Evolutionary conservation across 92 coral and sea anemone species (phyloP).

Genomic region (Plumapathes pennacea): DNA sequence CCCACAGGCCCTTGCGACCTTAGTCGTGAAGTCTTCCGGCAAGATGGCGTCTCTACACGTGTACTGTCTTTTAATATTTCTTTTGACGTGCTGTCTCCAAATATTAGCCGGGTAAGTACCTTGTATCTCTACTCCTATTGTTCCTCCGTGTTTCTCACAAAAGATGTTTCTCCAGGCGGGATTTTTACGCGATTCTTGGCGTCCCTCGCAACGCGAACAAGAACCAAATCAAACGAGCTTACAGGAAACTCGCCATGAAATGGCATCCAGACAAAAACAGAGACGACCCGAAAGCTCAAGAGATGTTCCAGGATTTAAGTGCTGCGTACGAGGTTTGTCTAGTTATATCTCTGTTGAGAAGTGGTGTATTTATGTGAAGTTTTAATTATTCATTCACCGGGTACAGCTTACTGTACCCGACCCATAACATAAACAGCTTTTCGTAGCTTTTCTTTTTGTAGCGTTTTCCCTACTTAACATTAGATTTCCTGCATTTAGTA

Average conservation of each 20-base stretch:
- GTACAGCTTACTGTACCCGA: too few relatives aligned
- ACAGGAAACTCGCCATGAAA: slow-evolving; percentile 97
- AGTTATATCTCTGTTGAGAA: too few relatives aligned
- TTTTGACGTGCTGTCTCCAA: slow-evolving; percentile 82
- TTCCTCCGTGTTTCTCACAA: too few relatives aligned
- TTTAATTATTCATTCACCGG: too few relatives aligned
- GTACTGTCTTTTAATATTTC: slow-evolving; percentile 58
- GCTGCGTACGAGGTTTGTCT: slow-evolving; percentile 97
- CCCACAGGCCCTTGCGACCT: too few relatives aligned
- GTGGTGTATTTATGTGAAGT: too few relatives aligned
- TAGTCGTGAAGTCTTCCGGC: slow-evolving; percentile 27
- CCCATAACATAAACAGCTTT: too few relatives aligned
- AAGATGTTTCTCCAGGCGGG: slow-evolving; percentile 74
- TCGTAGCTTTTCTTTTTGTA: too few relatives aligned
- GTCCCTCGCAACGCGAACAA: slow-evolving; percentile 97
- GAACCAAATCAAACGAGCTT: slow-evolving; percentile 94
- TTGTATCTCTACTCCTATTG: neutral
- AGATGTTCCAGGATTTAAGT: slow-evolving; percentile 94
- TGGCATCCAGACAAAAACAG: slow-evolving; percentile 98
- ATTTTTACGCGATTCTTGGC: slow-evolving; percentile 95
- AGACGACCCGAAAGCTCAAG: slow-evolving; percentile 94
- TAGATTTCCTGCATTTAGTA: too few relatives aligned
- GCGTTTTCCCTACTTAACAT: too few relatives aligned
- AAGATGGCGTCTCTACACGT: slow-evolving; percentile 89
- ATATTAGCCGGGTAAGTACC: slow-evolving; percentile 92